Conservation (phyloP, 1,140 invertebrate genomes). For the Panagrolaimus sp. region DNA sequence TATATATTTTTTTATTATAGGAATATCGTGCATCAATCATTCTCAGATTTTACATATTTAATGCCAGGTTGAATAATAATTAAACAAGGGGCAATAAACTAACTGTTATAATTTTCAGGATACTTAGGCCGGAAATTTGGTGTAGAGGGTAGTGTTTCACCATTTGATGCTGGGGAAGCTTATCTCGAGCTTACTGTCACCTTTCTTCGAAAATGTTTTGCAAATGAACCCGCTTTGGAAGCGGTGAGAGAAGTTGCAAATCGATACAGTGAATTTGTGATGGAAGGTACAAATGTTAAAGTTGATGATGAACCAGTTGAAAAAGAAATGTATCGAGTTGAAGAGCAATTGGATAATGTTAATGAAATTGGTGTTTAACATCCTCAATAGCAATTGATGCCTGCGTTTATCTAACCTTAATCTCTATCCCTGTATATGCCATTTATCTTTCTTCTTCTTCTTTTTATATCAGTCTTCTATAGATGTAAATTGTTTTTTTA, state of each 20-base stretch:
- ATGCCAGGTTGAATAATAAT: too few species aligned
- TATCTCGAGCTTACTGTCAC: conserved; percentile 42
- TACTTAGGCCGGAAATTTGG: conserved; percentile 58
- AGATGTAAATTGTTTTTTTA: too few species aligned
- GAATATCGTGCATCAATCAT: conserved; percentile 61
- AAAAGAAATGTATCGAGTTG: not conserved
- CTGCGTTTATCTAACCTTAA: too few species aligned
- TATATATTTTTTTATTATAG: conserved; percentile 42
- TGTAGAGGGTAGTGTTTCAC: conserved; percentile 54
- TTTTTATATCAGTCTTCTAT: too few species aligned
- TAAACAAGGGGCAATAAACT: too few species aligned
- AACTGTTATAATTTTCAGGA: too few species aligned
- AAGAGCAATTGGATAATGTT: too few species aligned
- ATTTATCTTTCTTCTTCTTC: too few species aligned
- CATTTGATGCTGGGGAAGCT: conserved; percentile 39
- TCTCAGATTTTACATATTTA: conserved; percentile 60
- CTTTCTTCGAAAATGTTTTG: conserved; percentile 31
- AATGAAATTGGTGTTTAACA: too few species aligned
- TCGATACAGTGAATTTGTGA: conserved; percentile 32
- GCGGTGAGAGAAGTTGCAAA: conserved; percentile 23
- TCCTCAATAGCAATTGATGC: too few species aligned
- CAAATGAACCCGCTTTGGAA: conserved; percentile 16
- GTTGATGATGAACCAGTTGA: not conserved
- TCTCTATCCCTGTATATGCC: too few species aligned
- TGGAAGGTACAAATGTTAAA: conserved; percentile 32